These are phyloP conservation scores for Oryzias curvinotus DNA, from an alignment of 2,113 vertebrate species.

Conservation along the genomic window DNA sequence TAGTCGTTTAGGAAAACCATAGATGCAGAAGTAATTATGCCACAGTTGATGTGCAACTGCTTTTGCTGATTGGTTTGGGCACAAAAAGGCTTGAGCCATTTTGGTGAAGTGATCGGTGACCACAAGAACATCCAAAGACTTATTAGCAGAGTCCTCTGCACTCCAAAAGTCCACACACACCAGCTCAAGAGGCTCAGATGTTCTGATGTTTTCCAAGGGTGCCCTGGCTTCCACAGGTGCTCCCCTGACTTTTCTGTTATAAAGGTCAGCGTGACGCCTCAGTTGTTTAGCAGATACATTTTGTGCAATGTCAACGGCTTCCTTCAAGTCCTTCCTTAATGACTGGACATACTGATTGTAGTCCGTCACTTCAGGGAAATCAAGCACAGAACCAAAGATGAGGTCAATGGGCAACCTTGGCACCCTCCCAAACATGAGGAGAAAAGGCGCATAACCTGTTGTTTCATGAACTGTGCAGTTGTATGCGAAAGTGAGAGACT, in stretches of 20 bases:
- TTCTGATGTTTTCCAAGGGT: not conserved
- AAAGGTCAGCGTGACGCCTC: too few relatives aligned
- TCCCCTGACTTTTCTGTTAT: not conserved
- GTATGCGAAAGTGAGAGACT: constrained; percentile 4
- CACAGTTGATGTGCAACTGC: constrained; percentile 5
- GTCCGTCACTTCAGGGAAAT: too few relatives aligned
- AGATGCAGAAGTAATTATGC: constrained; percentile 4
- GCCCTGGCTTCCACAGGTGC: constrained; percentile 1
- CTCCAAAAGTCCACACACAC: constrained; percentile 5
- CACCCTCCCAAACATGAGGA: constrained; percentile 10
- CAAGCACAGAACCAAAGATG: constrained; percentile 1
- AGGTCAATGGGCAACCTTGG: not conserved
- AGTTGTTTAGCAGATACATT: too few relatives aligned
- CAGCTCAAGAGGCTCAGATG: not conserved
- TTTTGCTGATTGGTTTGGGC: constrained; percentile 3
- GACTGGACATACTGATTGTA: too few relatives aligned
- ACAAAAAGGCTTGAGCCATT: not conserved
- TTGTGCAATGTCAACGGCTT: too few relatives aligned
- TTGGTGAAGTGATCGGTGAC: constrained; percentile 7
- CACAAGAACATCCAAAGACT: not conserved
- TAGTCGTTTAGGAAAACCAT: not conserved
- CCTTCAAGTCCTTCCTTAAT: too few relatives aligned
- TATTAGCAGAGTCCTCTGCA: constrained; percentile 4
- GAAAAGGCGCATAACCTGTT: not conserved
- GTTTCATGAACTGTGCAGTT: constrained; percentile 5